Evolutionary conservation across 2,888 invertebrate genomes (phyloP).

Genomic region (Argynnis bischoffii): DNA sequence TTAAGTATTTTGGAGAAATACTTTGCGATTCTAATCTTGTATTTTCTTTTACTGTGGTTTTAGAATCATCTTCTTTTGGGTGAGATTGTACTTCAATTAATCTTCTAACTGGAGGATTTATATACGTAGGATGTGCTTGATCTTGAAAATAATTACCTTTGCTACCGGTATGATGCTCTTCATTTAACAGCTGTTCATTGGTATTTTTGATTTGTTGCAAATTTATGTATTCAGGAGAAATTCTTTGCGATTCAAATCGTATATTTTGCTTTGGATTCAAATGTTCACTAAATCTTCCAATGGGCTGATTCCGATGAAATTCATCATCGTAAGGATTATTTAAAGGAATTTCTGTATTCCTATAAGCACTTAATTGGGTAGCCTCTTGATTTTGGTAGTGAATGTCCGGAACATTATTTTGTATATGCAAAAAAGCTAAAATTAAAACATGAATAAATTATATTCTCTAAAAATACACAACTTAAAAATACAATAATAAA

Average conservation of each 20-base stretch:
- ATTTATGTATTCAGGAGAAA: conserved; percentile 8
- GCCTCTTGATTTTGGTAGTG: neutral
- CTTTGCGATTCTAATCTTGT: neutral
- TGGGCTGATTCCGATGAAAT: neutral
- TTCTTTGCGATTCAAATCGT: neutral
- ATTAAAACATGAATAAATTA: neutral
- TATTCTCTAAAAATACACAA: neutral
- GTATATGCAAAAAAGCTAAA: conserved; percentile 7
- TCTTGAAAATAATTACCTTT: neutral
- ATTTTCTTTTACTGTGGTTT: neutral
- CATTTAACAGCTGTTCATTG: conserved; percentile 2
- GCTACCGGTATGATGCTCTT: neutral
- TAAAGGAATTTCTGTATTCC: neutral
- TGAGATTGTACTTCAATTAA: neutral
- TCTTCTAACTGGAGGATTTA: conserved; percentile 1
- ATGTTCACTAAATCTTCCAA: neutral
- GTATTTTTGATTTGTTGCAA: neutral
- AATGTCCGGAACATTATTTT: neutral
- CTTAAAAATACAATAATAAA: too few species aligned
- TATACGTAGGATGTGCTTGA: neutral
- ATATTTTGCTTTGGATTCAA: neutral
- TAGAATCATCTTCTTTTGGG: neutral
- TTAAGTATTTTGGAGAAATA: conserved; percentile 4
- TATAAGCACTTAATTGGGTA: neutral
- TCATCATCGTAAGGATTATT: neutral